Conservation (phyloP, 2,888 invertebrate genomes). For the Rhingia rostrata region DNA sequence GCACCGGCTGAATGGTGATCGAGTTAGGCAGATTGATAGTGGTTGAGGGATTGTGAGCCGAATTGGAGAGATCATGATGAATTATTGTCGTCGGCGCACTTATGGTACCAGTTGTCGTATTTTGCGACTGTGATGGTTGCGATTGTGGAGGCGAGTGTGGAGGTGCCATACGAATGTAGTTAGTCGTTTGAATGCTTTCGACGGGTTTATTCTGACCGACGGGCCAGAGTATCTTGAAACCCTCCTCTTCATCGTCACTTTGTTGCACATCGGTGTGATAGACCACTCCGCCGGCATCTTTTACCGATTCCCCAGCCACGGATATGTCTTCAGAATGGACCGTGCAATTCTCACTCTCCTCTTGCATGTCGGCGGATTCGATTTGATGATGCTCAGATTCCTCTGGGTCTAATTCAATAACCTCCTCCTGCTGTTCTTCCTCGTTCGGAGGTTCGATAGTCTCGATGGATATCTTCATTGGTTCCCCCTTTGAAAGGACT, state of each 20-base stretch:
- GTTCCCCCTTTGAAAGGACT: constrained; percentile 67
- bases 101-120: constrained; percentile 30
- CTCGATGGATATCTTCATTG: constrained; percentile 60
- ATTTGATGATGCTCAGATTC: constrained; percentile 63
- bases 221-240: constrained; percentile 65
- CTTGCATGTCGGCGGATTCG: constrained; percentile 57
- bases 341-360: constrained; percentile 61
- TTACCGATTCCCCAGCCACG: constrained; percentile 59
- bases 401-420: constrained; percentile 75
- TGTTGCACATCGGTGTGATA: constrained; percentile 75
- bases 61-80: constrained; percentile 70
- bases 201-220: constrained; percentile 51
- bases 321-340: constrained; percentile 66
- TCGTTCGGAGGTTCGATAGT: constrained; percentile 60
- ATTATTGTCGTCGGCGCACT: constrained; percentile 66
- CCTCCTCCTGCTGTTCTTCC: constrained; percentile 76
- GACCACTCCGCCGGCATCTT: constrained; percentile 55
- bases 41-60: constrained; percentile 47
- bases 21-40: constrained; percentile 63
- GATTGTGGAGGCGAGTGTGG: constrained; percentile 49
- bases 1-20: constrained; percentile 66
- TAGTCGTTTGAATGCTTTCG: constrained; percentile 49
- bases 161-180: constrained; percentile 72
- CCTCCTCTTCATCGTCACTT: constrained; percentile 68
- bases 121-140: constrained; percentile 46